phyloP scores from a whole-genome alignment of 2,888 invertebrate species.

The Drosophila planitibia region DNA sequence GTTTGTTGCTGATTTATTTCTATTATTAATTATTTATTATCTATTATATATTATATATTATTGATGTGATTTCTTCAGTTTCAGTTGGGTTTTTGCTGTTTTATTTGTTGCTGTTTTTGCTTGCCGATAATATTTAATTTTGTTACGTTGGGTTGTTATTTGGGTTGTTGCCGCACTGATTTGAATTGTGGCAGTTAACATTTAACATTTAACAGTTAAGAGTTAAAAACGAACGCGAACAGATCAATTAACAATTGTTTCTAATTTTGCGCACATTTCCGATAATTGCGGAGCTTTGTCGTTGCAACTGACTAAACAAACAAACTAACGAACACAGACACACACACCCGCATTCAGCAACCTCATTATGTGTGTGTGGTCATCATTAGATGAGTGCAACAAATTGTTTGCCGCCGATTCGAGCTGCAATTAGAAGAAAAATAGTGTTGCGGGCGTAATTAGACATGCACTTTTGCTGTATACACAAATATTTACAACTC shows the following conservation, averaged over 20 bases:
- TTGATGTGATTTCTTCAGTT: background rate
- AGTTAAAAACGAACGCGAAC: constrained; percentile 30
- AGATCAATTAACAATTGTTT: constrained; percentile 65
- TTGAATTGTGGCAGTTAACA: constrained; percentile 64
- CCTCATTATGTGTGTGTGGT: constrained; percentile 69
- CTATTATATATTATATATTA: no score
- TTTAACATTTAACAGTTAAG: constrained; percentile 44
- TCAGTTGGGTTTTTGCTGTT: background rate
- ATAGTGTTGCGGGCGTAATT: constrained; percentile 48
- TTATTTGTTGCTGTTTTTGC: background rate
- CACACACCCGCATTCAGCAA: constrained; percentile 38
- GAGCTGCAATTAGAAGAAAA: constrained; percentile 67
- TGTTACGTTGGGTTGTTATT: constrained; percentile 36
- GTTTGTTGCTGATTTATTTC: no score
- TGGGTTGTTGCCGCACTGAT: constrained; percentile 62
- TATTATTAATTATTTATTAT: no score
- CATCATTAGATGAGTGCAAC: constrained; percentile 57
- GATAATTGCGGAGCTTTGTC: constrained; percentile 64
- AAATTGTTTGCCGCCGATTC: constrained; percentile 58
- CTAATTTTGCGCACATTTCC: constrained; percentile 65
- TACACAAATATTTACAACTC: constrained; percentile 63
- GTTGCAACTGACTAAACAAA: constrained; percentile 12
- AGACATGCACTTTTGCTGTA: constrained; percentile 49
- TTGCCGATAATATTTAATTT: background rate
- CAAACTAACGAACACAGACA: constrained; percentile 56